These are phyloP conservation scores for Cydia pomonella DNA, from an alignment of 1,140 invertebrate species.

Conservation along the genomic window DNA sequence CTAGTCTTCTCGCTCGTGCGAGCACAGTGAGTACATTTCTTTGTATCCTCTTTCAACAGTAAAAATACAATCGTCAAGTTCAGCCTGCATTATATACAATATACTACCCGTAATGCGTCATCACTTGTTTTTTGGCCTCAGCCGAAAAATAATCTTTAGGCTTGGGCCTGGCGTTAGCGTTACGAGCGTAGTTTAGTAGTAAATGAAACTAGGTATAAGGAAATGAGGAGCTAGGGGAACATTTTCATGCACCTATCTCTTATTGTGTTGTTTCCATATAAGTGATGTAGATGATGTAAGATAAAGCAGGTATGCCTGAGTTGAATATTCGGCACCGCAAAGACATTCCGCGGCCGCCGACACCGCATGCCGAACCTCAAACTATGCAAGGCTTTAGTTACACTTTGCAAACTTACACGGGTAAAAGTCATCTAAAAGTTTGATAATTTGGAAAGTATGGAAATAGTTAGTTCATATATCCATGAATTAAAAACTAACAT, in stretches of 20 bases:
- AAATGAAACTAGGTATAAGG: too few species aligned
- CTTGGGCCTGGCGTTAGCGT: too few species aligned
- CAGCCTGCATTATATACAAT: too few species aligned
- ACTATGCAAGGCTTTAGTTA: slow-evolving; percentile 2
- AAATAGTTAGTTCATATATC: neutral
- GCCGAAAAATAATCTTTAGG: too few species aligned
- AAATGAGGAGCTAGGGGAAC: too few species aligned
- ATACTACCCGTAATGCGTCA: too few species aligned
- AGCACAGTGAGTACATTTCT: slow-evolving; percentile 61
- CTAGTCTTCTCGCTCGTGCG: slow-evolving; percentile 52
- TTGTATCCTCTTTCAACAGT: neutral
- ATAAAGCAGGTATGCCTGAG: slow-evolving; percentile 23
- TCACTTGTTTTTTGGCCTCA: too few species aligned
- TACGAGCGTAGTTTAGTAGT: too few species aligned
- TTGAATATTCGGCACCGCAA: slow-evolving; percentile 32
- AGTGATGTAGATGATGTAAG: neutral
- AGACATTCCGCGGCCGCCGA: slow-evolving; percentile 47
- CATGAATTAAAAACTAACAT: neutral
- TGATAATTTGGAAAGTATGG: neutral
- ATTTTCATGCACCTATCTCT: too few species aligned
- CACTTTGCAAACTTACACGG: slow-evolving; percentile 18
- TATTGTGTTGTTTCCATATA: neutral
- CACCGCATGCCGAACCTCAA: slow-evolving; percentile 11
- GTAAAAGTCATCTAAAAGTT: neutral
- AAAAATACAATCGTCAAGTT: neutral